Evolutionary conservation across 2,888 invertebrate genomes (phyloP).

Genomic region (Agonum fuliginosum): DNA sequence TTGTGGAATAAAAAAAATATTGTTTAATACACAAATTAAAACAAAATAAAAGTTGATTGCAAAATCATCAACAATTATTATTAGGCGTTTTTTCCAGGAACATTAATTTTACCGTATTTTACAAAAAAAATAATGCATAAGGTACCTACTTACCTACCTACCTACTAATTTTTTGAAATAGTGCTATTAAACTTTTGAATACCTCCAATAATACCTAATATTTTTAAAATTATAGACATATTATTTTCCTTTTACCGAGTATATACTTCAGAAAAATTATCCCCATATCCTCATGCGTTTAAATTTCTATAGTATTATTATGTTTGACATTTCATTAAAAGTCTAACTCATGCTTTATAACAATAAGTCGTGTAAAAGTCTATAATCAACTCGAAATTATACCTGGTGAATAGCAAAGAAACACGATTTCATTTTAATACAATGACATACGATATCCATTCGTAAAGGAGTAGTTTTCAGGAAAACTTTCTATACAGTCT

Average conservation of each 20-base stretch:
- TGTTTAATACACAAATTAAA: too few species aligned
- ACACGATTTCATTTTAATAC: slow-evolving; percentile 25
- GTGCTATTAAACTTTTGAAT: too few species aligned
- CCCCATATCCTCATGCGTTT: background rate
- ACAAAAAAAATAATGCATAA: too few species aligned
- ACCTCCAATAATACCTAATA: too few species aligned
- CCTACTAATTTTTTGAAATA: too few species aligned
- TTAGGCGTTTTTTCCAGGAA: too few species aligned
- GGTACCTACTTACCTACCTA: too few species aligned
- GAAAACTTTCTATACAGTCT: too few species aligned
- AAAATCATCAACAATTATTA: too few species aligned
- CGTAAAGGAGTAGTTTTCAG: background rate
- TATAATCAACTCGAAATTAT: slow-evolving; percentile 29
- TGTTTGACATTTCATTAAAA: slow-evolving; percentile 21
- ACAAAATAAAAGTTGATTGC: too few species aligned
- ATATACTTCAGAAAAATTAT: background rate
- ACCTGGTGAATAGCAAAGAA: background rate
- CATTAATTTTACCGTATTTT: too few species aligned
- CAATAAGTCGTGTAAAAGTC: slow-evolving; percentile 28
- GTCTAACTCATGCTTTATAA: slow-evolving; percentile 9
- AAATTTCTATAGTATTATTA: slow-evolving; percentile 18
- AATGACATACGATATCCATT: slow-evolving; percentile 11
- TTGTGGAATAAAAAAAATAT: too few species aligned
- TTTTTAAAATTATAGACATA: background rate
- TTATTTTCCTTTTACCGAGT: background rate